Evolutionary conservation across 23 tunicate species (phyloP).

Genomic region (Halocynthia aurantium): DNA sequence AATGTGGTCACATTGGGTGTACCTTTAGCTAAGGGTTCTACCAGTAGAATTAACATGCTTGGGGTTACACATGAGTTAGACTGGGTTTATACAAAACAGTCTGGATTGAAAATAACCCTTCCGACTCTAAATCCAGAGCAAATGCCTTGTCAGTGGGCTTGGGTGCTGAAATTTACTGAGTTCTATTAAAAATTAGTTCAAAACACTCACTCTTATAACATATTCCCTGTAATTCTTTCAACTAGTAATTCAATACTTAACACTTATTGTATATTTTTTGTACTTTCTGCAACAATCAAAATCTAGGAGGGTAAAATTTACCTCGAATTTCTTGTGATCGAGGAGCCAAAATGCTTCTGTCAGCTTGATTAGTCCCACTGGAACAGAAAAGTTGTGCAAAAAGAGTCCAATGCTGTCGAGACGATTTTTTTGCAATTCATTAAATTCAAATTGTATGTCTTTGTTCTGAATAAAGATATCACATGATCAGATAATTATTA

Average conservation of each 20-base stretch:
- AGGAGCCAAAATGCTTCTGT: slow-evolving; percentile 90
- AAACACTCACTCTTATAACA: not conserved
- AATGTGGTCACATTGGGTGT: slow-evolving; percentile 47
- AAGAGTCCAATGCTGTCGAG: slow-evolving; percentile 29
- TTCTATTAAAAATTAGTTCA: slow-evolving; percentile 1
- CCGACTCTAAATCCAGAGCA: slow-evolving; percentile 13
- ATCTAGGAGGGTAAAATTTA: not conserved
- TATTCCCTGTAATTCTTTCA: not conserved
- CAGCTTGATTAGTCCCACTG: slow-evolving; percentile 33
- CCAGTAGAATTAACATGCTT: slow-evolving; percentile 47
- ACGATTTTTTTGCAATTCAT: slow-evolving; percentile 25
- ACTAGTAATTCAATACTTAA: not conserved
- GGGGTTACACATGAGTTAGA: slow-evolving; percentile 13
- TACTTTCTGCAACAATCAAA: not conserved
- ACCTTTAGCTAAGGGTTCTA: slow-evolving; percentile 28
- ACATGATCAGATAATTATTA: not conserved
- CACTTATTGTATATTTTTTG: not conserved
- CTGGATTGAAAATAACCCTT: slow-evolving; percentile 20
- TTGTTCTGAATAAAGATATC: not conserved
- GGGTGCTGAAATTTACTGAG: slow-evolving; percentile 7
- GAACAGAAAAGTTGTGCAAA: slow-evolving; percentile 56
- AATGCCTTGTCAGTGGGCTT: slow-evolving; percentile 23
- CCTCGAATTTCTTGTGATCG: slow-evolving; percentile 71
- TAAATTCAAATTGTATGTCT: not conserved
- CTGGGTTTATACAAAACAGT: not conserved